Evolutionary conservation across 1,140 invertebrate genomes (phyloP).

Genomic region (Phthorimaea operculella): DNA sequence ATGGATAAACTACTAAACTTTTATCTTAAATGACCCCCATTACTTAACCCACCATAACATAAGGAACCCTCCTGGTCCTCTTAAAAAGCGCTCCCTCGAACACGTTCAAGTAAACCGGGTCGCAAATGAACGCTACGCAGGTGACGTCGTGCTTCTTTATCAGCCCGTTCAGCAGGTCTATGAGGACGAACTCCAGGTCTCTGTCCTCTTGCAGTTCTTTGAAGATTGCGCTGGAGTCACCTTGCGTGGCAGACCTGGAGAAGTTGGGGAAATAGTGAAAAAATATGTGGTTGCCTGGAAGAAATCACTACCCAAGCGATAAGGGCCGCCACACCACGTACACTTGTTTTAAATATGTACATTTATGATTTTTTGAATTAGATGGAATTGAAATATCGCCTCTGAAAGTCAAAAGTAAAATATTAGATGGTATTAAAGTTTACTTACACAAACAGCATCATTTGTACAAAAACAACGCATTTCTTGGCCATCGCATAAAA

Average conservation of each 20-base stretch:
- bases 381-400: too few relatives aligned
- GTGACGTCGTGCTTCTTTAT: conserved; percentile 35
- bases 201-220: conserved; percentile 26
- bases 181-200: conserved; percentile 41
- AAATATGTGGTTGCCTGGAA: too few relatives aligned
- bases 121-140: conserved; percentile 64
- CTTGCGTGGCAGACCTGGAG: conserved; percentile 16
- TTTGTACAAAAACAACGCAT: too few relatives aligned
- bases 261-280: conserved; percentile 12
- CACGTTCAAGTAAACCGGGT: conserved; percentile 63
- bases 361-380: too few relatives aligned
- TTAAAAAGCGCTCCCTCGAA: conserved; percentile 62
- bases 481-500: too few relatives aligned
- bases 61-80: conserved; percentile 51
- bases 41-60: conserved; percentile 63
- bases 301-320: too few relatives aligned
- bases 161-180: conserved; percentile 39
- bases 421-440: too few relatives aligned
- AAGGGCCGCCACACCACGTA: conserved; percentile 7
- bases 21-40: too few relatives aligned
- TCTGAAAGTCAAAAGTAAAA: too few relatives aligned
- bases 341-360: too few relatives aligned
- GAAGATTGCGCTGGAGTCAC: conserved; percentile 26
- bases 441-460: too few relatives aligned
- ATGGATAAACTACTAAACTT: too few relatives aligned